Percentiles rank a stretch among this genome's conserved stretches.
phyloP scores from a whole-genome alignment of 2,113 vertebrate species.

The Ictidomys tridecemlineatus region DNA sequence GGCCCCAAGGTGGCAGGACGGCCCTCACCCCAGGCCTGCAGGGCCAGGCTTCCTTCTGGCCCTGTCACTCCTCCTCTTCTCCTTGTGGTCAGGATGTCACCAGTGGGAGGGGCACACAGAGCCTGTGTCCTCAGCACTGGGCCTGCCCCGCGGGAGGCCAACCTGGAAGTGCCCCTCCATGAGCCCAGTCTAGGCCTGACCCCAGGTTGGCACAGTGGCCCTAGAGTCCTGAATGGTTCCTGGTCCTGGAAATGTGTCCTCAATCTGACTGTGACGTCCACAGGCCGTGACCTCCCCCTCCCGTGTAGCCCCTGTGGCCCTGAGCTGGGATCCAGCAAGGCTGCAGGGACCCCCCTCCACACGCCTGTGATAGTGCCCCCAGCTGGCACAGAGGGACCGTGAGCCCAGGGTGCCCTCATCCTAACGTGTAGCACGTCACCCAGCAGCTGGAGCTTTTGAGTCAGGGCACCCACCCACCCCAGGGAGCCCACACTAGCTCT shows the following conservation, averaged over 20 bases:
- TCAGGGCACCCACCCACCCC: no score
- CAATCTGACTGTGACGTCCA: background rate
- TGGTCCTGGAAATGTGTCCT: no score
- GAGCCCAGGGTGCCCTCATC: background rate
- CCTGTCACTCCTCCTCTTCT: no score
- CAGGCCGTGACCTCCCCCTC: background rate
- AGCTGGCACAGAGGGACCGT: background rate
- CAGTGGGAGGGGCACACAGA: background rate
- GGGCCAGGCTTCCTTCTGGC: background rate
- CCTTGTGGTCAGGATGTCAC: background rate
- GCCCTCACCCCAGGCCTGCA: background rate
- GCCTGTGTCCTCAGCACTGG: no score
- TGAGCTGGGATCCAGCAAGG: background rate
- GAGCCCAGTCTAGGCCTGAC: background rate
- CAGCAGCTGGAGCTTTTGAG: background rate
- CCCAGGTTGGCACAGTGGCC: background rate
- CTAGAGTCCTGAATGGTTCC: no score
- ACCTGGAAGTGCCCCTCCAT: background rate
- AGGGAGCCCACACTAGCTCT: no score
- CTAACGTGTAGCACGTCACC: rapidly evolving
- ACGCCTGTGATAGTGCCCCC: background rate
- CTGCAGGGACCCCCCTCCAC: background rate
- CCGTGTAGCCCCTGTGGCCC: background rate
- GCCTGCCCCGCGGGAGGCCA: no score
- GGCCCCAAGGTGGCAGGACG: background rate